A percentile compares a stretch with the other conserved stretches of the same genome.
Evolutionary conservation across 2,797 vertebrate genomes (phyloP).

Genomic region (Hybognathus amarus): DNA sequence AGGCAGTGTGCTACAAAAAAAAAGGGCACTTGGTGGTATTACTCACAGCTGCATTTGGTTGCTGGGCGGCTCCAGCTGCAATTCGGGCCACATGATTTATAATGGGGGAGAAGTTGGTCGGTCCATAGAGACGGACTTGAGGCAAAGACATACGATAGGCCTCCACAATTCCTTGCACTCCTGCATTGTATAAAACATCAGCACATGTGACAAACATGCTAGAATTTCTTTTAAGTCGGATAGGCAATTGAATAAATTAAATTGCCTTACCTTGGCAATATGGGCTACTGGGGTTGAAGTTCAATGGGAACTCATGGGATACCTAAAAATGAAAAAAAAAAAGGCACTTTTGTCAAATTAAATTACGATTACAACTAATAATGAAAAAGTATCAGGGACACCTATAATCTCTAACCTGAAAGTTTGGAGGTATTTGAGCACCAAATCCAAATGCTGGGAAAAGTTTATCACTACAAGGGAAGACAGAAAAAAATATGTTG

Average conservation of each 20-base stretch:
- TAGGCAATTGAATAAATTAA: background rate
- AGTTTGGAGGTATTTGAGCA: constrained; percentile 90
- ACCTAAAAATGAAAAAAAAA: constrained; percentile 70
- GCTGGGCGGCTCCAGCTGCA: constrained; percentile 75
- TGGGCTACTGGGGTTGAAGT: constrained; percentile 88
- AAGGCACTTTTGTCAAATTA: background rate
- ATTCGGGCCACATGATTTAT: constrained; percentile 88
- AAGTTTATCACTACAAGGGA: constrained; percentile 84
- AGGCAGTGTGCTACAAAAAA: background rate
- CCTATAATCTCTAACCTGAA: constrained; percentile 77
- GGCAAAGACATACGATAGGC: constrained; percentile 86
- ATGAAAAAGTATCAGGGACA: background rate
- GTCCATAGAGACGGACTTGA: constrained; percentile 86
- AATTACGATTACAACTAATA: background rate
- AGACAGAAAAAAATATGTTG: background rate
- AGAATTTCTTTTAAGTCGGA: background rate
- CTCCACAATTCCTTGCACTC: constrained; percentile 88
- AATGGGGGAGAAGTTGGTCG: constrained; percentile 95
- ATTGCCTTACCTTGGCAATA: constrained; percentile 85
- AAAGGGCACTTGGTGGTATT: too few species aligned
- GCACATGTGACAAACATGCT: background rate
- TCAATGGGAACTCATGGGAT: constrained; percentile 93
- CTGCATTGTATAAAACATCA: constrained; percentile 66
- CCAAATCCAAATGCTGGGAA: constrained; percentile 96
- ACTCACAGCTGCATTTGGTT: constrained; percentile 83